Evolutionary conservation across 1,140 invertebrate genomes (phyloP), one percentile per base, ranked within the genome.

Genomic region (Magallana ariakensis): DNA sequence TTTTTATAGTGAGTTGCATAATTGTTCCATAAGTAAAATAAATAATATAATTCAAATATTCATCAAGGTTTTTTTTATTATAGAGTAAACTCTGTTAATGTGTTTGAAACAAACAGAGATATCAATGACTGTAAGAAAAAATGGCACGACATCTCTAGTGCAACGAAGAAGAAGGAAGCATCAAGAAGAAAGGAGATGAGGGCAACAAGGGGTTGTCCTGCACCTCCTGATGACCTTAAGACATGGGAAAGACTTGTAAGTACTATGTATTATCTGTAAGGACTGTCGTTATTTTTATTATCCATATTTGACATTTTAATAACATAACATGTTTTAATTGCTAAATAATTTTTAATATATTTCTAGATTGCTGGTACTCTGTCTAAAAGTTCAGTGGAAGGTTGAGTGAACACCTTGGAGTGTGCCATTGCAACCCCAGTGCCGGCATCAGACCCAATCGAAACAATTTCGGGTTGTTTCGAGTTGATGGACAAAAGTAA

Each of bases 401-500:
- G 57, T 60, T 7, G 57, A 15, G 57, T 60, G 13, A 10, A 60
- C 57, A 60, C 57, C 11, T 60, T n/a, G 11, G 57, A 60, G n/a
- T 13, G 57, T 58, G 16, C 8, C 10, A 15, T 13, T 60, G n/a
- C 57, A 15, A n/a, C 57, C 13, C 13, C 57, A 60, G 4, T 33
- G 33, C 33, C 1, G 33, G 4, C 57, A 60, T 60, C n/a, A n/a
- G 57, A 60, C n/a, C 57, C 13, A 5, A n/a, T 5, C 11, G n/a
- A 13, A 13, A 15, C 57, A 60, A 3, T 4, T 33, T 33, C 33
- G 33, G 4, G 33, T 33, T 60, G 57, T 60, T 60, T 60, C 9
- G n/a, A 60, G n/a, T 60, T 60, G n/a, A 60, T 60, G 57, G 57
- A 60, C 13, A 60, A 60, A 60, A 10, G 57, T 60, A 60, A 60